Evolutionary conservation across 2,888 invertebrate species (phyloP).

Genomic region (Quadroppia sp.): DNA sequence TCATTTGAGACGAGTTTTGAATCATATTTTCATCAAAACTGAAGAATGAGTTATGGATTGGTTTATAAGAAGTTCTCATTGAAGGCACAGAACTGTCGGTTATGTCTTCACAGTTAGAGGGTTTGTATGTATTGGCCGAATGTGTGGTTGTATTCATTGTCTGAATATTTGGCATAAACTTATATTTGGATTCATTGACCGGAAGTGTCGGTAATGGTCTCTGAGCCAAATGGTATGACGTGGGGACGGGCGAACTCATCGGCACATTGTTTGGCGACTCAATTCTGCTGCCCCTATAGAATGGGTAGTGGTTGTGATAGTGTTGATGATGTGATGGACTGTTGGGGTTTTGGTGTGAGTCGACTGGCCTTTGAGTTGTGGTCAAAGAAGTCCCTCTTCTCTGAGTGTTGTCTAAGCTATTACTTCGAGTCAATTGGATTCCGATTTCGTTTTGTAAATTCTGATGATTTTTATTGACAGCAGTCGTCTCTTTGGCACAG

Average conservation of each 20-base stretch:
- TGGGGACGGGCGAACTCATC: background rate
- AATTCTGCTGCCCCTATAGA: background rate
- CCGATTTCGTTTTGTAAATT: background rate
- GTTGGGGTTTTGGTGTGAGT: background rate
- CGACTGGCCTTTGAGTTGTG: background rate
- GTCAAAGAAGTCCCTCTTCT: slow-evolving; percentile 24
- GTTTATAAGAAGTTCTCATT: background rate
- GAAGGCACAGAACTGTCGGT: background rate
- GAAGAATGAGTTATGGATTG: background rate
- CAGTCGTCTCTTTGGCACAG: background rate
- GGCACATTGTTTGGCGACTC: background rate
- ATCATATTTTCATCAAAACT: background rate
- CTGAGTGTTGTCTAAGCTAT: slow-evolving; percentile 38
- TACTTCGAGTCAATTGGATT: slow-evolving; percentile 9
- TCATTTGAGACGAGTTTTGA: background rate
- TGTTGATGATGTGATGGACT: slow-evolving; percentile 20
- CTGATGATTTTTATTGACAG: slow-evolving; percentile 2
- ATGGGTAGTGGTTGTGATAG: slow-evolving; percentile 30
- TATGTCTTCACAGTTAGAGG: background rate
- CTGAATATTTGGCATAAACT: background rate
- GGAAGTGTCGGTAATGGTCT: slow-evolving; percentile 37
- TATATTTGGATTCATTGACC: background rate
- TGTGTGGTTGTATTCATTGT: background rate
- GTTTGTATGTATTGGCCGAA: background rate
- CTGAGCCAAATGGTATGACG: slow-evolving; percentile 16